Conservation (phyloP, 1,140 invertebrate species). For the Penaeus chinensis region DNA sequence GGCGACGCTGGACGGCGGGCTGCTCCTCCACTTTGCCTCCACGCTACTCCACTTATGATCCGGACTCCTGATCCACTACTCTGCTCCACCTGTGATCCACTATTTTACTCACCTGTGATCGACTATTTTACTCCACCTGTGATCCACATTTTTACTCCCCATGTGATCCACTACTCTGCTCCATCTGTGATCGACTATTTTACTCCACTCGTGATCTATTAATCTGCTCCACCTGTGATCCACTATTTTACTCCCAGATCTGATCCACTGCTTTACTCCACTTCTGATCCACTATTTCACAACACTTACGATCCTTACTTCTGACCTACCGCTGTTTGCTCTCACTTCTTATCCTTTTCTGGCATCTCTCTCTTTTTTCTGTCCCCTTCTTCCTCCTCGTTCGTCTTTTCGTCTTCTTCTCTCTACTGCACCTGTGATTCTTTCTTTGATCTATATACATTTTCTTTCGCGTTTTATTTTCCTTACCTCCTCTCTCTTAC, state of each 20-base stretch:
- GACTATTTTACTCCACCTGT: neutral
- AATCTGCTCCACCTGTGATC: neutral
- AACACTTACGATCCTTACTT: neutral
- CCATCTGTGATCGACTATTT: neutral
- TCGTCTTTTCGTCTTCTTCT: no score
- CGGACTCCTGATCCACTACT: neutral
- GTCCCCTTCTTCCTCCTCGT: no score
- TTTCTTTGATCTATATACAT: no score
- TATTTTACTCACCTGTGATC: neutral
- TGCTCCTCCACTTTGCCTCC: neutral
- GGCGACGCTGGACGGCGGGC: neutral
- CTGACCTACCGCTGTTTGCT: neutral
- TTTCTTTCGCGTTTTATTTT: no score
- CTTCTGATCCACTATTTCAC: no score
- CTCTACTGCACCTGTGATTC: no score
- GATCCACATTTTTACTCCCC: neutral
- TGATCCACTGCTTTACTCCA: no score
- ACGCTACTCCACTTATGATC: neutral
- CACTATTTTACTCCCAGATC: neutral
- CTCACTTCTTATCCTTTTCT: neutral
- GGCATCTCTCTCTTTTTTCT: no score
- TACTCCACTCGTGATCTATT: neutral
- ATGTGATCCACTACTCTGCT: neutral
- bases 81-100: neutral
- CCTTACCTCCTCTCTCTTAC: no score